Evolutionary conservation across 2,113 vertebrate genomes (phyloP), one percentile per base, ranked within the genome.

Genomic region (Nerophis ophidion): DNA sequence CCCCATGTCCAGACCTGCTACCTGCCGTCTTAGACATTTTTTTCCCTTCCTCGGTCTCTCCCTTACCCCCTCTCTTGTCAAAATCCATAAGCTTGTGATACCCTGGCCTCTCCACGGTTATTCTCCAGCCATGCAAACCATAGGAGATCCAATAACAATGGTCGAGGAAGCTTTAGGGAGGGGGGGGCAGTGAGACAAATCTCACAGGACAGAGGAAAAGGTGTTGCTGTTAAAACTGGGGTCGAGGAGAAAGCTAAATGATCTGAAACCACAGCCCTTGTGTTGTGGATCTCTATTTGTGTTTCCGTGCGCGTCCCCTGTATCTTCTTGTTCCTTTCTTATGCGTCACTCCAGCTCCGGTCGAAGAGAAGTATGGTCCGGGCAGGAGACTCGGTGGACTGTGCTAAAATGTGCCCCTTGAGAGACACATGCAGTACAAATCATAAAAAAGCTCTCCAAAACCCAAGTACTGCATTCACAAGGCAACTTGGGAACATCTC

Each of bases 21-120:
- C 85, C 82, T 57, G 85, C 70, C 48, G 93, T 82, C 83, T 95
- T 97, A 79, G 95, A 95, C 95, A 96, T 97, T 81, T 92, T 98
- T 90, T 94, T 95, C 64, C 91, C 90, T 89, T 98, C 96, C 86
- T 98, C 95, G 70, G 90, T 87, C 81, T 97, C 95, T 91, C 92
- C 94, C 91, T 95, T 97, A 89, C 94, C 94, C 90, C 94, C 96
- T 94, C 92, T 97, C 91, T 97, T 98, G 86, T 98, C 96, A 97
- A 98, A 96, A 96, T 98, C 96, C 95, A 98, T 98, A 93, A 98
- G 95, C 97, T 98, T 98, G 92, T 98, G 95, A 89, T 98, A 98
- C 92, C 96, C 96, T 78, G 96, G 95, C 93, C 90, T 97, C 96
- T 98, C 96, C 96, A 98, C 96, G 96, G 91, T 97, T 94, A 94